A percentile compares a stretch with the other conserved stretches of the same genome.
Evolutionary conservation across 2,113 vertebrate genomes (phyloP).

Genomic region (Baryphthengus martii): DNA sequence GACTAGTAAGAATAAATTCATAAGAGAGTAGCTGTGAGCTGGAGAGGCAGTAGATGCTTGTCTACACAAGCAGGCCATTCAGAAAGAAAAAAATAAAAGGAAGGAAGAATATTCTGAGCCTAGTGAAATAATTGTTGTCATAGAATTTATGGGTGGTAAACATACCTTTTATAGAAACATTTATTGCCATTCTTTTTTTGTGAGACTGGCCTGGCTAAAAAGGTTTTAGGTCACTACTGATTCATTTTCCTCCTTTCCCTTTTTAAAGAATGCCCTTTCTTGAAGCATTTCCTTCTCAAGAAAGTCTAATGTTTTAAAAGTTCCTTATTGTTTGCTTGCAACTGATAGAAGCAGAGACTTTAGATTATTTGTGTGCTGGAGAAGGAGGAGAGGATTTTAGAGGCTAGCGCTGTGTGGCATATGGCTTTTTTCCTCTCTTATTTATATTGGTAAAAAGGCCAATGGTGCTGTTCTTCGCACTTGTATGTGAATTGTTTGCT

Average conservation of each 20-base stretch:
- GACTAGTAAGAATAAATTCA: slow-evolving; percentile 22
- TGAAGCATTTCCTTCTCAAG: neutral
- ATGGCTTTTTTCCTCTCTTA: neutral
- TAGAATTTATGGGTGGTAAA: neutral
- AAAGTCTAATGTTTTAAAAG: neutral
- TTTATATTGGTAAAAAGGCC: neutral
- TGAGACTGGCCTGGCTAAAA: neutral
- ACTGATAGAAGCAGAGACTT: neutral
- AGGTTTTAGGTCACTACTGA: neutral
- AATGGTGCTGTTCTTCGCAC: neutral
- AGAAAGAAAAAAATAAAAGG: slow-evolving; percentile 48
- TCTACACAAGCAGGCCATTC: slow-evolving; percentile 36
- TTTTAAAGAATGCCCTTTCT: neutral
- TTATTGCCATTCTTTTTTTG: neutral
- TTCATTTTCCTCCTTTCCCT: neutral
- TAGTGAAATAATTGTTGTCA: slow-evolving; percentile 35
- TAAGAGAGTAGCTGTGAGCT: slow-evolving; percentile 49
- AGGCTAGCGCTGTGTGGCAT: neutral
- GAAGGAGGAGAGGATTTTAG: neutral
- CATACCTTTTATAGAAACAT: slow-evolving; percentile 16
- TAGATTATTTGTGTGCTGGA: neutral
- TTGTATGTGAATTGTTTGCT: neutral
- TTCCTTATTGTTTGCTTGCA: neutral
- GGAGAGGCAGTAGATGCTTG: slow-evolving; percentile 47
- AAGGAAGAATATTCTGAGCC: slow-evolving; percentile 46